Conservation (phyloP, 2,888 invertebrate species). For the Eupithecia dodoneata region DNA sequence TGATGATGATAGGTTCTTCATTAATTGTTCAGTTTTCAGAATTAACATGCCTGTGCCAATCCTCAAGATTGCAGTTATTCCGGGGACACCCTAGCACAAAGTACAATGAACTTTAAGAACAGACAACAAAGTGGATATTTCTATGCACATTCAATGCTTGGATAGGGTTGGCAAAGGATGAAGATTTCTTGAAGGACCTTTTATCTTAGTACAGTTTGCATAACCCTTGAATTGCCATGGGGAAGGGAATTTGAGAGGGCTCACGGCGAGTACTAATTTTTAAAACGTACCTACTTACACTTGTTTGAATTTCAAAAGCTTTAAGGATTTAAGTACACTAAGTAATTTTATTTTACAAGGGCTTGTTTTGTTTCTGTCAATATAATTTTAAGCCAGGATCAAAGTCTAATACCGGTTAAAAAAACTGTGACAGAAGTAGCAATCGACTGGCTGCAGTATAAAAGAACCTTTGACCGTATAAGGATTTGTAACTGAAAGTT, state of each 20-base stretch:
- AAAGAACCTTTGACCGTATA: neutral
- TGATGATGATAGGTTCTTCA: too few species aligned
- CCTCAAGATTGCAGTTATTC: too few species aligned
- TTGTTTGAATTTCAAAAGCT: neutral
- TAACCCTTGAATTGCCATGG: neutral
- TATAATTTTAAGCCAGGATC: neutral
- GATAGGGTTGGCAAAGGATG: slow-evolving; percentile 5
- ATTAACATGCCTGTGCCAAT: too few species aligned
- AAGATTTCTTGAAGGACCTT: neutral
- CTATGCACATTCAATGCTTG: neutral
- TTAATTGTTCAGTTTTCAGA: too few species aligned
- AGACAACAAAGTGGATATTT: neutral
- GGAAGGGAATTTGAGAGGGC: neutral
- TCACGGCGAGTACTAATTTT: neutral
- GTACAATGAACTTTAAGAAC: neutral
- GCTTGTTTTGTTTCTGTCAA: neutral
- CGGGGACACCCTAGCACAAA: neutral
- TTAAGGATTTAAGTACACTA: neutral
- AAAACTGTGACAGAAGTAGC: too few species aligned
- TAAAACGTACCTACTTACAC: neutral
- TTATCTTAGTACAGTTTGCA: neutral
- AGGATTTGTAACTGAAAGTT: neutral
- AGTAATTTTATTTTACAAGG: neutral
- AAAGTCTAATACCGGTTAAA: too few species aligned
- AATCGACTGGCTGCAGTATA: neutral